Evolutionary conservation across 2,113 vertebrate species (phyloP).

Genomic region (Lepisosteus osseus): DNA sequence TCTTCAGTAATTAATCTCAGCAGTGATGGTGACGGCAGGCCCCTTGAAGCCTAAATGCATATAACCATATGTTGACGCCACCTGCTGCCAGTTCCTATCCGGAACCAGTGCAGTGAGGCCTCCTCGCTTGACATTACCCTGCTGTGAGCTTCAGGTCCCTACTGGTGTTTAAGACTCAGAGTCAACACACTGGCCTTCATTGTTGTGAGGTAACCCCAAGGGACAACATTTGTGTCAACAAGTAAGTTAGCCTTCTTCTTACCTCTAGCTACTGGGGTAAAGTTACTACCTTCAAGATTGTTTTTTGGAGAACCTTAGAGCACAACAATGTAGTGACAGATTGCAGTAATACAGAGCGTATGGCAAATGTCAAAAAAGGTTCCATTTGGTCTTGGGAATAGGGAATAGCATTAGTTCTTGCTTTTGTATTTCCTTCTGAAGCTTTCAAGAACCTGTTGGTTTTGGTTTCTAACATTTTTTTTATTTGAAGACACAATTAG

Average conservation of each 20-base stretch:
- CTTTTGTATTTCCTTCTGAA: not conserved
- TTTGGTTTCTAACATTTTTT: not conserved
- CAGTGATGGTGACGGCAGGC: slow-evolving; percentile 60
- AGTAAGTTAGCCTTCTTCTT: too few relatives aligned
- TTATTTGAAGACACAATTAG: too few relatives aligned
- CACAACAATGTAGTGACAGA: not conserved
- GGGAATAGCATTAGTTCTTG: not conserved
- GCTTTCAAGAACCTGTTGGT: not conserved
- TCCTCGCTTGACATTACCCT: slow-evolving; percentile 52
- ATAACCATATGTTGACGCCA: slow-evolving; percentile 70
- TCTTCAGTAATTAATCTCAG: slow-evolving; percentile 75
- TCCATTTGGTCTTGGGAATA: not conserved
- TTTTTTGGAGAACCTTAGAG: not conserved
- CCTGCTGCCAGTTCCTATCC: slow-evolving; percentile 60
- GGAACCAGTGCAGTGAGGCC: slow-evolving; percentile 45
- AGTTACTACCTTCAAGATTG: not conserved
- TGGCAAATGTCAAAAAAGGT: not conserved
- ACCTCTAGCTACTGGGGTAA: not conserved
- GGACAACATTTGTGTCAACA: too few relatives aligned
- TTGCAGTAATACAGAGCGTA: not conserved
- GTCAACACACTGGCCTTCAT: not conserved
- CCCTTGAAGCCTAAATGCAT: slow-evolving; percentile 61
- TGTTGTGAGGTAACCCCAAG: too few relatives aligned
- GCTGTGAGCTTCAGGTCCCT: slow-evolving; percentile 56
- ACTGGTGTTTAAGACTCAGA: not conserved